phyloP scores from a whole-genome alignment of 2,888 invertebrate genomes.

The Vesta saturnalis region DNA sequence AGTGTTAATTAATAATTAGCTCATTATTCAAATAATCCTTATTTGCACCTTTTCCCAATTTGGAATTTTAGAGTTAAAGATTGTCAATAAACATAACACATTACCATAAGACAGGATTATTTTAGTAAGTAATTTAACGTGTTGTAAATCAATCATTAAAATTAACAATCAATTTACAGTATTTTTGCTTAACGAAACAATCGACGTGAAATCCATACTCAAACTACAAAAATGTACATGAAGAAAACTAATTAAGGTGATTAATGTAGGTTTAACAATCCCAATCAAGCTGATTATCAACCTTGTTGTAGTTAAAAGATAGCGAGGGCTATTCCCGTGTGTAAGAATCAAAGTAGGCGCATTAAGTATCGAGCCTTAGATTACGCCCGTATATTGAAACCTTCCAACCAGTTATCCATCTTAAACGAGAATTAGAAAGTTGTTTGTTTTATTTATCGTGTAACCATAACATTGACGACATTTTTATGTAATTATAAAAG shows the following conservation, averaged over 20 bases:
- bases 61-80: no score
- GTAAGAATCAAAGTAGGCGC: conserved; percentile 51
- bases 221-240: not conserved
- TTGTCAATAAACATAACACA: no score
- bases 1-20: no score
- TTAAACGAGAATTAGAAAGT: conserved; percentile 48
- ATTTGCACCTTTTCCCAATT: no score
- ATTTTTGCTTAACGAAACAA: not conserved
- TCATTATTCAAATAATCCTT: no score
- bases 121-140: no score
- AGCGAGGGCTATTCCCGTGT: conserved; percentile 45
- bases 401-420: conserved; percentile 48
- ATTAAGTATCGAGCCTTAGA: conserved; percentile 51
- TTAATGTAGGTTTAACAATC: conserved; percentile 37
- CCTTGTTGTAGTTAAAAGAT: conserved; percentile 37
- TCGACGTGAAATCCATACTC: not conserved
- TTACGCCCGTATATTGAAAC: conserved; percentile 49
- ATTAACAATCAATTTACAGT: no score
- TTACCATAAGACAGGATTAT: no score
- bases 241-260: conserved; percentile 40
- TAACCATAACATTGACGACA: conserved; percentile 11
- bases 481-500: conserved; percentile 16
- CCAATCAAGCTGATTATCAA: conserved; percentile 34
- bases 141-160: no score
- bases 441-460: conserved; percentile 25